Percentiles rank a stretch among this genome's conserved stretches.
Evolutionary conservation across 2,113 vertebrate species (phyloP).

Genomic region (Brevimyrus niger): DNA sequence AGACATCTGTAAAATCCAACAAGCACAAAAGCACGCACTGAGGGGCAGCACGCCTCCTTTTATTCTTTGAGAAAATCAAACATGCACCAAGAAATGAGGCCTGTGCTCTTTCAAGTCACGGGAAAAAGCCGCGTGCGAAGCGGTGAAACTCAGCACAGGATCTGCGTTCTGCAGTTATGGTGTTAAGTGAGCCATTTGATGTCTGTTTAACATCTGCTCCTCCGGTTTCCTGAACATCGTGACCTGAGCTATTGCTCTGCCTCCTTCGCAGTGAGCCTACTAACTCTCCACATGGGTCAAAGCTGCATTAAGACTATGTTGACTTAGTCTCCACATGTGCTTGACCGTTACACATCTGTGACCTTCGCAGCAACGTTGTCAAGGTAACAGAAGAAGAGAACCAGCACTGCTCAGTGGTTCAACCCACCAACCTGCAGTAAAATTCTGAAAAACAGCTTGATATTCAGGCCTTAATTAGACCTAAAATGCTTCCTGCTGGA

Average conservation of each 20-base stretch:
- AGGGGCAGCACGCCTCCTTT: background rate
- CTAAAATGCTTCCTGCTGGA: background rate
- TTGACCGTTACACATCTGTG: background rate
- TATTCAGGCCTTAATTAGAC: background rate
- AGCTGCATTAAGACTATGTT: background rate
- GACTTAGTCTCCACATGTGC: background rate
- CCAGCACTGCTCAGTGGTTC: background rate
- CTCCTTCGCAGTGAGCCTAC: background rate
- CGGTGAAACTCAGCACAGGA: background rate
- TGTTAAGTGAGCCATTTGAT: background rate
- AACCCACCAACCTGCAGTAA: background rate
- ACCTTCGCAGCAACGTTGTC: background rate
- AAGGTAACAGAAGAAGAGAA: background rate
- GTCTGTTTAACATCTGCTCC: background rate
- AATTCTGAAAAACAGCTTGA: background rate
- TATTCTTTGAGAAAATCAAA: background rate
- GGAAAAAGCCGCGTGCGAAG: background rate
- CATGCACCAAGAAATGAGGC: background rate
- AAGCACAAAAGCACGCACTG: background rate
- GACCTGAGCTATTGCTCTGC: background rate
- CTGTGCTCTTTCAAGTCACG: background rate
- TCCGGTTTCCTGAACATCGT: background rate
- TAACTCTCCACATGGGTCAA: background rate
- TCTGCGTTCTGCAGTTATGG: background rate
- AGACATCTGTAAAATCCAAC: background rate